Base-by-base conservation (phyloP, 2,113 vertebrate species). In the Lophochroa leadbeateri region DNA sequence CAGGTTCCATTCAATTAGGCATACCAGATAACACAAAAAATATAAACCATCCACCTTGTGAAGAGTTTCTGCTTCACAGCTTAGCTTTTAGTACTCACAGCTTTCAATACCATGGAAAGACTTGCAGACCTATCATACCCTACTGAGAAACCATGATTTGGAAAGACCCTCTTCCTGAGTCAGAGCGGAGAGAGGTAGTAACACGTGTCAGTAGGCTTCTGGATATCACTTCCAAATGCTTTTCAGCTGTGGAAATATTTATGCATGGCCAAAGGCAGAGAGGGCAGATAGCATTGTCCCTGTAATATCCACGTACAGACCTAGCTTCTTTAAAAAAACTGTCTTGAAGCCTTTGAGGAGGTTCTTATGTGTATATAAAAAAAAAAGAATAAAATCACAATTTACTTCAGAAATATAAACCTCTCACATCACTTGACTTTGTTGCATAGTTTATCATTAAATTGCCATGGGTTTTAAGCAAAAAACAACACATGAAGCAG, bases 41-140 rank as follows among this genome's bases (percentile, higher is more conserved):
- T 20, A 55, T 23, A 35, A 90, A 95, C 13, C 2, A 55, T 29
- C 20, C 29, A 7, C 47, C 24, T 9, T 28, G 7, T 60, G 18
- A 60, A 60, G 8, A 46, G 9, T 11, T 7, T 60, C 13, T 65
- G 14, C 33, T 55, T 72, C 14, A 69, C 70, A 76, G 24, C 5
- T 88, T 41, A 69, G 33, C 35, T 68, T 64, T 82, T 29, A 39
- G 16, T 4, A 24, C 43, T 85, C 18, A 21, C 5, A 89, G 16
- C 13, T 80, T 72, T 85, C 43, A 24, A 19, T 39, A 28, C 13
- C 3, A 3, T 4, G 6, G 31, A 39, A 55, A 65, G 44, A 23
- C 47, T 41, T 74, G 8, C 24, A 68, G 5, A 43, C 24, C 5
- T 27, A 9, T 13, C 35, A 13, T 3, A 0, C 5, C 8, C 10